Percentiles rank a stretch among this genome's conserved stretches.
phyloP scores from a whole-genome alignment of 2,888 invertebrate species.

The Cremastinae sp. region DNA sequence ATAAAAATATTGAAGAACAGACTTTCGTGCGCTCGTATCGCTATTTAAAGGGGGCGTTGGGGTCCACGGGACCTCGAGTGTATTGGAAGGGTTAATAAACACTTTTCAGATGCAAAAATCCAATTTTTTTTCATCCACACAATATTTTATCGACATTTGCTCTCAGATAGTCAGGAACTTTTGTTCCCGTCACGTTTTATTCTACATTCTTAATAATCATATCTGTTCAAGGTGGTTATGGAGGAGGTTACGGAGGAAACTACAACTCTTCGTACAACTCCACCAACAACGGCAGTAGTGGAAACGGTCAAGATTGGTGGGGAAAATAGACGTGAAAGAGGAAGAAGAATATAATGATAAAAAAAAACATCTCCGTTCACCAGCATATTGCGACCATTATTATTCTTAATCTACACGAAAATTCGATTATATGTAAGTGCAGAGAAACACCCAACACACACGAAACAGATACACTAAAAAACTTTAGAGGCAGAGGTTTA shows the following conservation, averaged over 20 bases:
- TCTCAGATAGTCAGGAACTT: conserved; percentile 1
- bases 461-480: conserved; percentile 65
- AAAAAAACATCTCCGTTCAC: conserved; percentile 68
- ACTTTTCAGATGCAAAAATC: too few relatives aligned
- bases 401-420: conserved; percentile 77
- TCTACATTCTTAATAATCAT: background rate
- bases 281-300: conserved; percentile 74
- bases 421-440: conserved; percentile 78
- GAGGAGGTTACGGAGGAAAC: conserved; percentile 74
- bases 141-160: too few relatives aligned
- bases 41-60: too few relatives aligned
- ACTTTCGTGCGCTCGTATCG: too few relatives aligned
- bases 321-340: conserved; percentile 65
- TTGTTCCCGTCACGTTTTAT: too few relatives aligned
- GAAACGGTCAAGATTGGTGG: conserved; percentile 79
- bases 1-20: too few relatives aligned
- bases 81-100: too few relatives aligned
- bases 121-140: too few relatives aligned
- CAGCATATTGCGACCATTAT: conserved; percentile 71
- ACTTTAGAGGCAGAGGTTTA: conserved; percentile 54
- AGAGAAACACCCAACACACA: conserved; percentile 66
- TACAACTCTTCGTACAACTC: conserved; percentile 75
- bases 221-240: conserved; percentile 71
- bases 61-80: too few relatives aligned
- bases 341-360: conserved; percentile 45